Base-by-base conservation (phyloP, 2,113 vertebrate species). In the Rhynchomys soricoides region DNA sequence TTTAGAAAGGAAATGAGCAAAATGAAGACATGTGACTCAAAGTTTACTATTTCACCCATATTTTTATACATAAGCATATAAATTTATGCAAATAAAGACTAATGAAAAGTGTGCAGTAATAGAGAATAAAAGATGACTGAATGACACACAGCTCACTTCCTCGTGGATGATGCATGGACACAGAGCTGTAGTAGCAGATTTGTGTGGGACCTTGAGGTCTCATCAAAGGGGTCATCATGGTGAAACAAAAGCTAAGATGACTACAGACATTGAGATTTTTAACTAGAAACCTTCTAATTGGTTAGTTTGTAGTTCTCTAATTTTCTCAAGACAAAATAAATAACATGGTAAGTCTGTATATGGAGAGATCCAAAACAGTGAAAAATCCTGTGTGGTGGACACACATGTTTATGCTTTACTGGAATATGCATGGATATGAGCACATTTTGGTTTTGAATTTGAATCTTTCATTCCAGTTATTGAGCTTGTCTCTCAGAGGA, bases 401-500 rank as follows among this genome's bases (percentile, higher is more conserved):
- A 37, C 19, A 70, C 48, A 34, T 86, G 68, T 79, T 93, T 79
- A 74, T 85, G 82, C 26, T 77, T 96, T 87, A 59, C 59, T 79
- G 50, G 9, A n/a, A 55, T 89, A 66, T 71, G 12, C n/a, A 52
- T 15, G 45, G 12, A 29, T 57, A 26, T 31, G 81, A 37, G 52
- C 52, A 59, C 77, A 79, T 73, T 73, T 75, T 26, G 37, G 78
- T 88, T 96, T 97, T 81, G 92, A 83, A 81, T 95, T 81, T 89
- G 78, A 90, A 95, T 81, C 40, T 83, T 91, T 97, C 87, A 93
- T 92, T 97, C 89, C 52, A 96, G 89, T 34, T 15, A 95, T 90
- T 62, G 74, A 93, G 90, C 34, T 95, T 59, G 22, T 91, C 91
- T 78, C 97, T 95, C 97, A 88, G 64, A 93, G 79, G 97, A 90